phyloP scores from a whole-genome alignment of 2,797 vertebrate species.

The Intellagama lesueurii region DNA sequence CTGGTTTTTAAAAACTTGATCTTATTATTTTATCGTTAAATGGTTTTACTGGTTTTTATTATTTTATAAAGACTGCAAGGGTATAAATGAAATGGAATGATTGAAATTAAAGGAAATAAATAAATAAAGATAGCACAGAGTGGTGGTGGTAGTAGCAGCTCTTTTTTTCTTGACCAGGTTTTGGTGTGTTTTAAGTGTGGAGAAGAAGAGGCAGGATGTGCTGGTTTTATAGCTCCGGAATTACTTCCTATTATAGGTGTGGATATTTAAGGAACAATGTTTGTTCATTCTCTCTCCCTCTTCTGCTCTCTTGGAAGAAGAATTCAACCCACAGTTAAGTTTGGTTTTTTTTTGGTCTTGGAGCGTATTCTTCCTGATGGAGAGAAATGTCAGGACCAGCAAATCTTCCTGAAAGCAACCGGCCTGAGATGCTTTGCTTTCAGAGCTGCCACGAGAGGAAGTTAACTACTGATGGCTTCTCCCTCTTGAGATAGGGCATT shows the following conservation, averaged over 20 bases:
- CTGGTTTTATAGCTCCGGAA: not conserved
- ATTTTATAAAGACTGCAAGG: no score
- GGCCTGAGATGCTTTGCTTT: not conserved
- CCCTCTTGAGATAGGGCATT: not conserved
- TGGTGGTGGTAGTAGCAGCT: not conserved
- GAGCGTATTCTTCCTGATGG: not conserved
- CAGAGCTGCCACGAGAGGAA: slow-evolving; percentile 16
- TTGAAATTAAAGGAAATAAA: no score
- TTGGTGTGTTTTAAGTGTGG: not conserved
- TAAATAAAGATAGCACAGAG: no score
- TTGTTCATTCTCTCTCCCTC: not conserved
- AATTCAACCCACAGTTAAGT: not conserved
- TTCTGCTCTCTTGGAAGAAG: not conserved
- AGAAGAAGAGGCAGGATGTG: not conserved
- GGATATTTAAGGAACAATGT: slow-evolving; percentile 3
- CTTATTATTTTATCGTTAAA: not conserved
- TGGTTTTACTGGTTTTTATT: no score
- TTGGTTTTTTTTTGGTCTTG: not conserved
- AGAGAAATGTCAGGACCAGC: not conserved
- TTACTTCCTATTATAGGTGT: not conserved
- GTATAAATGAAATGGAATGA: no score
- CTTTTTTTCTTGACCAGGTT: no score
- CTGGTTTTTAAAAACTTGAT: not conserved
- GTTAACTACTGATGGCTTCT: not conserved
- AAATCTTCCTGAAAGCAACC: not conserved